phyloP scores from a whole-genome alignment of 2,797 vertebrate genomes.

The Micromesistius poutassou region DNA sequence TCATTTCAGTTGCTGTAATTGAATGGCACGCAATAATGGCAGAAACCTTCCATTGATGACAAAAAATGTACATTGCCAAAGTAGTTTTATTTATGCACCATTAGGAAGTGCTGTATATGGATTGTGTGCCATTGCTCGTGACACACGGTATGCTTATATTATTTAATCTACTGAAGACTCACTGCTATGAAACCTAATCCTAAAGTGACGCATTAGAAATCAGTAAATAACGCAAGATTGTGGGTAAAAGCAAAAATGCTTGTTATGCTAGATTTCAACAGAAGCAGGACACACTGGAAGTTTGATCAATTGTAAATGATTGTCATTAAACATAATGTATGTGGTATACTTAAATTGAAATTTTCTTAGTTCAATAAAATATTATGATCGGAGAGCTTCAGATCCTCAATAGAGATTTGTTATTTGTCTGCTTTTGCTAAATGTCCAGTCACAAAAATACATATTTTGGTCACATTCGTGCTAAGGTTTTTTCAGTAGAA shows the following conservation, averaged over 20 bases:
- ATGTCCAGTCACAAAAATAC: neutral
- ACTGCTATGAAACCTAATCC: neutral
- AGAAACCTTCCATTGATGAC: neutral
- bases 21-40: neutral
- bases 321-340: neutral
- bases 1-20: neutral
- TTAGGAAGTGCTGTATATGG: neutral
- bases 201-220: neutral
- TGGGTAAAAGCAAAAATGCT: neutral
- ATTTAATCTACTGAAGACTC: neutral
- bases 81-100: neutral
- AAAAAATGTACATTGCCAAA: neutral
- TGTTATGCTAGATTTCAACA: neutral
- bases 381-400: neutral
- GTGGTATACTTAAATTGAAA: neutral
- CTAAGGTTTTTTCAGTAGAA: neutral
- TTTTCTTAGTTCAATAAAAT: neutral
- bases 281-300: neutral
- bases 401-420: neutral
- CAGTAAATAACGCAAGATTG: neutral
- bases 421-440: neutral
- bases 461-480: neutral
- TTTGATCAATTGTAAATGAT: neutral
- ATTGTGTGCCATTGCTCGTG: neutral
- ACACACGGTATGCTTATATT: neutral